Percentiles rank a stretch among this genome's conserved stretches.
phyloP scores from a whole-genome alignment of 1,140 invertebrate species.

The Drosophila burlai region DNA sequence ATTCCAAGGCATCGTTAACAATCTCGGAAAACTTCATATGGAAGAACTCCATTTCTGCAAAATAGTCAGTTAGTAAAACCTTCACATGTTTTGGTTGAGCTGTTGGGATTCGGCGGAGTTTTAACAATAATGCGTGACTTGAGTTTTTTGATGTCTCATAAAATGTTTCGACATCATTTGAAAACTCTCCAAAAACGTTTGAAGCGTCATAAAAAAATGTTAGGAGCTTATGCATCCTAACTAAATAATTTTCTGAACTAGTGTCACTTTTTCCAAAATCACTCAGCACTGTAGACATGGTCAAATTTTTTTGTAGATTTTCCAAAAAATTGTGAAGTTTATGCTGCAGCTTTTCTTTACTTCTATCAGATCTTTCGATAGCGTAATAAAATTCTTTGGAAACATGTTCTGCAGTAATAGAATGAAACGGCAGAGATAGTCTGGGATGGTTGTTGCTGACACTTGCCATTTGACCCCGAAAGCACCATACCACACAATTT shows the following conservation, averaged over 20 bases:
- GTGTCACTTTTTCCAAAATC: conserved; percentile 10
- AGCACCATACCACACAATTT: not conserved
- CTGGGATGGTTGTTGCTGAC: not conserved
- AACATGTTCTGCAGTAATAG: conserved; percentile 56
- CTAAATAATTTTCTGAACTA: conserved; percentile 23
- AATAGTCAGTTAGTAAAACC: conserved; percentile 68
- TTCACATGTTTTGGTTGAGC: conserved; percentile 59
- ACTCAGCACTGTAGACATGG: conserved; percentile 62
- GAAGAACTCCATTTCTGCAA: conserved; percentile 80
- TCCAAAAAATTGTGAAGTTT: conserved; percentile 66
- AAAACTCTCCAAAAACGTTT: conserved; percentile 35
- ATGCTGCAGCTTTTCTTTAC: conserved; percentile 59
- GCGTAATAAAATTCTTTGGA: conserved; percentile 58
- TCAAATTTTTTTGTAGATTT: conserved; percentile 71
- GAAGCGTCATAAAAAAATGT: conserved; percentile 61
- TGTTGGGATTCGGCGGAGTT: conserved; percentile 67
- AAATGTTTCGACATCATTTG: conserved; percentile 47
- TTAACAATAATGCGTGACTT: conserved; percentile 62
- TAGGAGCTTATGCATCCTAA: conserved; percentile 48
- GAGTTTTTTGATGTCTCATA: conserved; percentile 64
- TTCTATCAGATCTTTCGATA: conserved; percentile 38
- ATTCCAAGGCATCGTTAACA: conserved; percentile 70
- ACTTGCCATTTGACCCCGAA: not conserved
- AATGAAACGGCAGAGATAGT: not conserved
- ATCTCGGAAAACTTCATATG: conserved; percentile 72